A percentile compares a stretch with the other conserved stretches of the same genome.
Conservation (phyloP, 1,140 invertebrate species). For the Chironomus striatipennis region DNA sequence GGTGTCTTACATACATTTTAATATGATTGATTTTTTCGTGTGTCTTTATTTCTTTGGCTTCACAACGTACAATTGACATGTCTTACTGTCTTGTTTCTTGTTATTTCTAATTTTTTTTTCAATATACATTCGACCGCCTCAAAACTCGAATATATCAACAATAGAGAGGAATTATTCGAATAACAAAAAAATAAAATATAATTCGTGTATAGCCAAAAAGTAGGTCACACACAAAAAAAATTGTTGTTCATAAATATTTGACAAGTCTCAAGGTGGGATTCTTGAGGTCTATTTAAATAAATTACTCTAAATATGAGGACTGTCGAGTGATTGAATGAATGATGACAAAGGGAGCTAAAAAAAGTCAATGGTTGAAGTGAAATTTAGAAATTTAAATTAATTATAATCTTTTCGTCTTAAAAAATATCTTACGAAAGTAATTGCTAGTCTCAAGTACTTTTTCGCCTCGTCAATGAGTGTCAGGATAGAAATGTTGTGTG, state of each 20-base stretch:
- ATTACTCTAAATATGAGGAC: neutral
- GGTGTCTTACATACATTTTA: neutral
- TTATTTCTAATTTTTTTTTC: neutral
- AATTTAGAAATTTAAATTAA: neutral
- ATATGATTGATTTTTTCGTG: slow-evolving; percentile 2
- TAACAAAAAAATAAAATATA: neutral
- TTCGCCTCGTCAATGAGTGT: no score
- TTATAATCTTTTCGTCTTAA: neutral
- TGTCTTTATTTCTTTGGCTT: neutral
- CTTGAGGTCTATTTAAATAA: neutral
- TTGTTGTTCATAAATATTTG: neutral
- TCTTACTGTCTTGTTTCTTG: no score
- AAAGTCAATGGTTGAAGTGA: neutral
- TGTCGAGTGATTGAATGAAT: slow-evolving; percentile 1
- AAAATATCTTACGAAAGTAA: no score
- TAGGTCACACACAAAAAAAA: neutral
- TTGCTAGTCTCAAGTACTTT: no score
- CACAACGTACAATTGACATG: neutral
- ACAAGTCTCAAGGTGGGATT: slow-evolving; percentile 3
- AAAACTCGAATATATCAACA: no score
- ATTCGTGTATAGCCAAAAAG: neutral
- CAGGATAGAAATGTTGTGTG: no score
- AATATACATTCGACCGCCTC: neutral
- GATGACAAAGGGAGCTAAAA: neutral
- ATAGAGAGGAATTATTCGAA: neutral